Conservation (phyloP, 2,888 invertebrate species). For the Diaprepes abbreviatus region DNA sequence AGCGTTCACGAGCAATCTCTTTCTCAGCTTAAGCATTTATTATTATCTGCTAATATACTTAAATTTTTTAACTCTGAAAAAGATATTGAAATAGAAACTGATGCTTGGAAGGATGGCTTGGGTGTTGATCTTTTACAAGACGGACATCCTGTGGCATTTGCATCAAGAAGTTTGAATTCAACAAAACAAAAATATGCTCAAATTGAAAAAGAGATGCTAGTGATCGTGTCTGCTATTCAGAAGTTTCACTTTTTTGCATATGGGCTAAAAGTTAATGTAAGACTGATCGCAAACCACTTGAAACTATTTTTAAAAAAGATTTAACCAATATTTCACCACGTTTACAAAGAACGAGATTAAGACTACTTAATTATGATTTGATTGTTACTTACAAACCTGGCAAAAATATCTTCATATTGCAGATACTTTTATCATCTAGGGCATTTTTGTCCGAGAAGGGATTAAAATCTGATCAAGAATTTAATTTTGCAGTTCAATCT, state of each 20-base stretch:
- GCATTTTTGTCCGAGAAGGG: too few species aligned
- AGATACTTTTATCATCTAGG: conserved; percentile 50
- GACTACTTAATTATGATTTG: too few species aligned
- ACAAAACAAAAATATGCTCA: conserved; percentile 61
- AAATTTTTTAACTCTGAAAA: conserved; percentile 52
- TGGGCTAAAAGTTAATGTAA: conserved; percentile 20
- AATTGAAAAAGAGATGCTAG: conserved; percentile 62
- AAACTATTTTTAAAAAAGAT: conserved; percentile 49
- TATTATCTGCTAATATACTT: conserved; percentile 54
- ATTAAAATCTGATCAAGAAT: too few species aligned
- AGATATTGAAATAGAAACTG: conserved; percentile 57
- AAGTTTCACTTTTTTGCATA: conserved; percentile 37
- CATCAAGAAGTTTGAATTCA: too few species aligned
- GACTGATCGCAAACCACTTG: conserved; percentile 32
- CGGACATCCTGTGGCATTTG: conserved; percentile 58
- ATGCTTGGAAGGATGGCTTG: conserved; percentile 55
- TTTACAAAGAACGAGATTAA: too few species aligned
- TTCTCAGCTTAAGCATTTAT: too few species aligned
- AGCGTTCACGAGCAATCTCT: conserved; percentile 45
- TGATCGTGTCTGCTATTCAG: conserved; percentile 54
- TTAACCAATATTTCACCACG: conserved; percentile 52
- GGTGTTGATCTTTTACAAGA: conserved; percentile 60
- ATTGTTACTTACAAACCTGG: conserved; percentile 53
- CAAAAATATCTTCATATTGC: conserved; percentile 53
- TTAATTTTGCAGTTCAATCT: too few species aligned